Evolutionary conservation across 1,140 invertebrate genomes (phyloP).

Genomic region (Tribolium castaneum): DNA sequence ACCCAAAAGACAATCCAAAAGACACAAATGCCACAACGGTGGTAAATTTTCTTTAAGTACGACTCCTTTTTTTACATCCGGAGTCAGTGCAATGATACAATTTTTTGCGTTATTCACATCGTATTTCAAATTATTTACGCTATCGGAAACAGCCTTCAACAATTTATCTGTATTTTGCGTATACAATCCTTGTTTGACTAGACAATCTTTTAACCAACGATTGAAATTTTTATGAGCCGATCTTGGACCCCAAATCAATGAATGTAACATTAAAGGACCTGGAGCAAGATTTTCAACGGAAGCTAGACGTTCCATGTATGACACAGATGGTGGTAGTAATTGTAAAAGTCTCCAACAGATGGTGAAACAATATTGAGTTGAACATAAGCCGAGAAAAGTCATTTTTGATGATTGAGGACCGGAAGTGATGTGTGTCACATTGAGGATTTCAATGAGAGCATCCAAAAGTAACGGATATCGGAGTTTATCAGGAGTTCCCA

Average conservation of each 20-base stretch:
- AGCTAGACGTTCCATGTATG: slow-evolving; percentile 84
- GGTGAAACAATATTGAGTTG: slow-evolving; percentile 92
- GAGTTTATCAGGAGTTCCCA: slow-evolving; percentile 89
- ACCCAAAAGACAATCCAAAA: slow-evolving; percentile 76
- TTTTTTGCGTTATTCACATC: slow-evolving; percentile 78
- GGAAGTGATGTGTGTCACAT: slow-evolving; percentile 72
- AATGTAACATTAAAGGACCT: slow-evolving; percentile 74
- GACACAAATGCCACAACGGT: slow-evolving; percentile 73
- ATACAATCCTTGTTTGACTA: slow-evolving; percentile 92
- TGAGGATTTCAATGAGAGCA: slow-evolving; percentile 83
- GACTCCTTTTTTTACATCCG: slow-evolving; percentile 65
- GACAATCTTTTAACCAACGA: slow-evolving; percentile 81
- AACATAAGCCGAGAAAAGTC: slow-evolving; percentile 78
- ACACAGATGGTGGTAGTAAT: slow-evolving; percentile 87
- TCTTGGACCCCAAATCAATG: slow-evolving; percentile 79
- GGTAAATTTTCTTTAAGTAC: slow-evolving; percentile 70
- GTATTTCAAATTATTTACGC: slow-evolving; percentile 74
- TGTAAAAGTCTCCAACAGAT: slow-evolving; percentile 84
- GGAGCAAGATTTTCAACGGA: slow-evolving; percentile 69
- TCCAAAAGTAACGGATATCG: slow-evolving; percentile 90
- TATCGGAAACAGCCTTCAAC: slow-evolving; percentile 75
- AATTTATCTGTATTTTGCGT: slow-evolving; percentile 83
- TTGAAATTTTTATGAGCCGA: slow-evolving; percentile 78
- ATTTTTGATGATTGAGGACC: slow-evolving; percentile 67
- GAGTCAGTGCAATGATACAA: slow-evolving; percentile 74